Evolutionary conservation across 2,113 vertebrate genomes (phyloP), one percentile per base, ranked within the genome.

Genomic region (Phaethon lepturus): DNA sequence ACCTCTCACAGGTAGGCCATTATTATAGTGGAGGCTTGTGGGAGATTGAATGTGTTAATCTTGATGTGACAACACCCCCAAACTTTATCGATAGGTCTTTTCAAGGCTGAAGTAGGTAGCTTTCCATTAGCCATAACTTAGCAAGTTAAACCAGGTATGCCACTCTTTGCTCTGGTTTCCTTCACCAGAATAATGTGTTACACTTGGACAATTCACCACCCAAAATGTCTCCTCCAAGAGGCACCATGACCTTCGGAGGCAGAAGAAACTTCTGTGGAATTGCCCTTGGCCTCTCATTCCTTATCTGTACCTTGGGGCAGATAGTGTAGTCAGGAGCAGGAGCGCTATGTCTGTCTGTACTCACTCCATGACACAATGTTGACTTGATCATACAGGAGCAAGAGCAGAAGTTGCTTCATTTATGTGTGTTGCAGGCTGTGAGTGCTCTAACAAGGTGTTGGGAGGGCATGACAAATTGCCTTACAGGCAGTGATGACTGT

Each of bases 331-430:
- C 35, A 62, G 74, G 68, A 74, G 56, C 42, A 74, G 66, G 74
- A 85, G 31, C 6, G 3, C 17, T 60, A 84, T 53, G 24, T 49
- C 20, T 78, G 4, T 50, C 38, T 49, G 15, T 67, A 44, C n/a
- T 64, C 53, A 58, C 50, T n/a, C 35, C 20, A 0, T 62, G 82
- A 38, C 4, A 11, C n/a, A 31, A 17, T 25, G 55, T n/a, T 88
- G 53, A 19, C 20, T 60, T 64, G 15, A 35, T 92, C 11, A 14
- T 64, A 33, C 5, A 35, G 75, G n/a, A 76, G 18, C 24, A 56
- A 92, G 81, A 91, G 23, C 17, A 67, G 59, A 71, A 52, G 35
- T 85, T 86, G 40, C 67, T 73, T 90, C 45, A 24, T 76, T 55
- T 64, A 7, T 40, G 33, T 78, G 44, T 64, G 26, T 78, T 73